Conservation (phyloP, 2,113 vertebrate species). For the Fregata magnificens region DNA sequence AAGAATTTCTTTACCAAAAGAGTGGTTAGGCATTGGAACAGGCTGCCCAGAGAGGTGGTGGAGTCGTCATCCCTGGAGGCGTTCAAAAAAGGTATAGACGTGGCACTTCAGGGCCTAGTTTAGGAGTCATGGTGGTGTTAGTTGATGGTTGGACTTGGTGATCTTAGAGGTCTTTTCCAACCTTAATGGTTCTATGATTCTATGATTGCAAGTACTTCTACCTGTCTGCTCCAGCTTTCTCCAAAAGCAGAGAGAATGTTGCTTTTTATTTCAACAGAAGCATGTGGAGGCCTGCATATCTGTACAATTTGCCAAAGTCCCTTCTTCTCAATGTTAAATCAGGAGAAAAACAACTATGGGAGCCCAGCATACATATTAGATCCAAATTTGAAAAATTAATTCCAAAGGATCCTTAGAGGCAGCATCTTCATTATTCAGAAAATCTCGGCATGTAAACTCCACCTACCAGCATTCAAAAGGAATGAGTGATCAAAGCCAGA, state of each 20-base stretch:
- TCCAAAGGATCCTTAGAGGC: constrained; percentile 44
- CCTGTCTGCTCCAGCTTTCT: not conserved
- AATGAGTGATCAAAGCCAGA: constrained; percentile 65
- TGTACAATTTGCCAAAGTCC: not conserved
- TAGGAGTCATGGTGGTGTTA: too few species aligned
- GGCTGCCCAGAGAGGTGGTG: too few species aligned
- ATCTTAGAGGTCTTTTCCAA: too few species aligned
- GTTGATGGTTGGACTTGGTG: too few species aligned
- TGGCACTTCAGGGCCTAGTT: too few species aligned
- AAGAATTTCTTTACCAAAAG: too few species aligned
- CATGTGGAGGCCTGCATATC: not conserved
- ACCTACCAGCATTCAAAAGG: constrained; percentile 59
- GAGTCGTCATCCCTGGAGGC: too few species aligned
- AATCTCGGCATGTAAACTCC: constrained; percentile 57
- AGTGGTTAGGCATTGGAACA: too few species aligned
- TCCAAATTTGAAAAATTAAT: constrained; percentile 35
- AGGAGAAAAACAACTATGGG: not conserved
- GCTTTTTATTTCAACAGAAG: not conserved
- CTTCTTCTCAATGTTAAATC: not conserved
- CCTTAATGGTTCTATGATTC: too few species aligned
- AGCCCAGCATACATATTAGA: not conserved
- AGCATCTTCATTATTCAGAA: constrained; percentile 50
- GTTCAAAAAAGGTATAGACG: too few species aligned
- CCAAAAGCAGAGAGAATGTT: not conserved
- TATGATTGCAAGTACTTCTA: not conserved